A percentile compares a stretch with the other conserved stretches of the same genome.
Evolutionary conservation across 2,113 vertebrate species (phyloP).

Genomic region (Thunnus thynnus): DNA sequence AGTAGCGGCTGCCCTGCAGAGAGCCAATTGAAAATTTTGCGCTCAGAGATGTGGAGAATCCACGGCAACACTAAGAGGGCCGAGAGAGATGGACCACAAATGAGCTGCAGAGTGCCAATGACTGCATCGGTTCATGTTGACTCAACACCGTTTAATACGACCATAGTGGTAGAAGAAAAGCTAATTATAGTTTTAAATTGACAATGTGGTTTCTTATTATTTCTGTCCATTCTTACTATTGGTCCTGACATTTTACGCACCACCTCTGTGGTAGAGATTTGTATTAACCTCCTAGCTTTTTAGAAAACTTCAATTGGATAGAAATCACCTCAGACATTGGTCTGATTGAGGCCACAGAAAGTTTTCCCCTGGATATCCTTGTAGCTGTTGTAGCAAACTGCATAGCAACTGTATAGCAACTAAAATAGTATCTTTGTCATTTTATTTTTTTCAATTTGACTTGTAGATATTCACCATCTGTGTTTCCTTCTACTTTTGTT

Average conservation of each 20-base stretch:
- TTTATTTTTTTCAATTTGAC: no score
- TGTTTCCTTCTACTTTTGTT: no score
- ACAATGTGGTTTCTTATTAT: no score
- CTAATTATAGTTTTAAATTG: background rate
- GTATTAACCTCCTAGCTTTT: background rate
- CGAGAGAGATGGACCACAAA: background rate
- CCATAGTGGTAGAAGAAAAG: background rate
- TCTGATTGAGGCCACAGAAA: no score
- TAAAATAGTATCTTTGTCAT: no score
- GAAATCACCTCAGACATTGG: no score
- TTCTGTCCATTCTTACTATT: no score
- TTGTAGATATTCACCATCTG: no score
- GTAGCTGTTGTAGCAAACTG: no score
- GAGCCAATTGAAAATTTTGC: slow-evolving; percentile 37
- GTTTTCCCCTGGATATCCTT: no score
- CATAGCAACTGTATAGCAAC: no score
- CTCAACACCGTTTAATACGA: background rate
- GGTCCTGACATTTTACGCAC: background rate
- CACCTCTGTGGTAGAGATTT: background rate
- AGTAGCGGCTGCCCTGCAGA: slow-evolving; percentile 20
- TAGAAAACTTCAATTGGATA: no score
- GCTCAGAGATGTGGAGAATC: slow-evolving; percentile 28
- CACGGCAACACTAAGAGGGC: background rate
- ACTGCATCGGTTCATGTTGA: background rate
- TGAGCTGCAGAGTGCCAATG: slow-evolving; percentile 2